Base-by-base conservation (phyloP, 2,797 vertebrate genomes). In the Tokudaia tokunoshimensis region DNA sequence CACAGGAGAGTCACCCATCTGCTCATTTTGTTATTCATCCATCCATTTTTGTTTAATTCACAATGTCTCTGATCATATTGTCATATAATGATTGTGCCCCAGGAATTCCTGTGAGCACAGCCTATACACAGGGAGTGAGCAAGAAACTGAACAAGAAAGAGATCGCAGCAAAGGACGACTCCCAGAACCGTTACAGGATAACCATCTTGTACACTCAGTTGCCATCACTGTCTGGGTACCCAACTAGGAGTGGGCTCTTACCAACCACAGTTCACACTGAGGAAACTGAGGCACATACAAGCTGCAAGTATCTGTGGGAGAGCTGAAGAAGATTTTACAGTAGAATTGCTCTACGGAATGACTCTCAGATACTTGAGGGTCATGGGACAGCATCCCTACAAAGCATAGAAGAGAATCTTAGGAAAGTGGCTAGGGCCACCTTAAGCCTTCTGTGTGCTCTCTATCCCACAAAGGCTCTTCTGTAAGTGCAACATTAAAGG, bases 181-280 rank as follows among this genome's bases (percentile, higher is more conserved):
- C 15, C 31, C 44, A 37, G 24, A 17, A 0, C 31, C 14, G 6
- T 31, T 12, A 8, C 4, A 10, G 19, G 3, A 7, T 26, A n/a
- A 11, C 75, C n/a, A 15, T n/a, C 20, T 6, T 3, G 0, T 9
- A 34, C 10, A 41, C 6, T 0, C 10, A 47, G 11, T 5, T 4
- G 13, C 70, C 10, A 5, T 55, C 13, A 52, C 19, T 7, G 37
- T 44, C 47, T 47, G 44, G 14, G 81, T 41, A 31, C 5, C 26
- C 24, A 6, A 41, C 1, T 24, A 65, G 6, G 13, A 44, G 20
- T 7, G 17, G 20, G 8, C 26, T 31, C 34, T 70, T 50, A 17
- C 44, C 4, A 55, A n/a, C 7, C 13, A 26, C 2, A 9, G 57
- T 67, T 82, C 31, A 81, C 14, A 67, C 44, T 20, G 4, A 95